Evolutionary conservation across 2,888 invertebrate genomes (phyloP), one percentile per base, ranked within the genome.

Genomic region (Toxonevra muliebris): DNA sequence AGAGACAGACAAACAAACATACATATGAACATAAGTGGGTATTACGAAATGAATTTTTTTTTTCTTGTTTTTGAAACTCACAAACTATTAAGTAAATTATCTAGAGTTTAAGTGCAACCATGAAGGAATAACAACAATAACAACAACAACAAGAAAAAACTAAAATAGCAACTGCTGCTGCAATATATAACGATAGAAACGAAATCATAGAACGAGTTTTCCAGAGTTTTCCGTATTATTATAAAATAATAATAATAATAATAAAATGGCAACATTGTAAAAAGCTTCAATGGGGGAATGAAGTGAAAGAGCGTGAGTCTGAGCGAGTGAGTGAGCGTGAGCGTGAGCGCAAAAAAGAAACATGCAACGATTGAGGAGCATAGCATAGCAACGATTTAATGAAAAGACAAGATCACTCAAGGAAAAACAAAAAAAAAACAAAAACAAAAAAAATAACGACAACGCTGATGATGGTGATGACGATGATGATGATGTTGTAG

Each of bases 401-500:
- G 17, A 30, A 60, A 64, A 59, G 54, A 65, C 71, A 71, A 71
- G 73, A 72, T 72, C 71, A 74, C 61, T 71, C 65, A 65, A 53
- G 69, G 70, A 70, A 73, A 62, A 55, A 52, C 65, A 45, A 59
- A 66, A 64, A 42, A 65, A 59, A 61, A 72, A 71, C 69, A 69
- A 69, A 64, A n/a, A n/a, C 66, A n/a, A n/a, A n/a, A 65, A 59
- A 48, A 66, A 71, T 48, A 66, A 66, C 69, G 76, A 71, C 77
- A 75, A 78, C 79, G 77, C 75, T 72, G 78, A 78, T 79, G 11
- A 45, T 45, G 45, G n/a, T n/a, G n/a, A n/a, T n/a, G n/a, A n/a
- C n/a, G 3, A 30, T 7, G 30, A 2, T 30, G 30, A 30, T 30
- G 30, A 30, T 30, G 30, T 30, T 30, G 30, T 30, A 30, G 2